Base-by-base conservation (phyloP, 2,888 invertebrate genomes). In the Hydroisotoma schaefferi region DNA sequence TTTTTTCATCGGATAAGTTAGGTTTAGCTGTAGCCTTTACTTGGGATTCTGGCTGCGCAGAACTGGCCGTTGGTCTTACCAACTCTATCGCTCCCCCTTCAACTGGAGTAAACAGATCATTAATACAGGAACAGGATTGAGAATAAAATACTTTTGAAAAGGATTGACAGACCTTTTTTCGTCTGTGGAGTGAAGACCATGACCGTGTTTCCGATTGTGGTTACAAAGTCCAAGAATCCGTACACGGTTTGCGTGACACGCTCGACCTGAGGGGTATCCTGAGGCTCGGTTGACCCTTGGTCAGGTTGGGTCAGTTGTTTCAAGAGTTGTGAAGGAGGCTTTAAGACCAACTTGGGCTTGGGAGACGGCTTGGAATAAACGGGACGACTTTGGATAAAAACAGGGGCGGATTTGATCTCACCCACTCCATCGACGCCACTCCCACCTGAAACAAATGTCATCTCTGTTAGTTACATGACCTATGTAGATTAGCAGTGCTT, bases 131-230 rank as follows among this genome's bases (percentile, higher is more conserved):
- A 40, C 20, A 40, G 8, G 20, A 4, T 5, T 40, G 40, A 33
- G 33, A 10, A 15, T 6, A 15, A 33, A 33, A 33, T 33, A 33
- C 33, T 40, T 40, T 15, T 15, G 20, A 40, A 40, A 40, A 40
- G 8, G 20, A 18, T 5, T 40, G 15, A 40, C n/a, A 33, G 43
- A 71, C 70, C 70, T 61, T 71, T 70, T 59, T 70, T 69, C 2
- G 72, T 91, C 73, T 91, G 87, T 0, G 94, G 94, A 0, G 92
- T 93, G 78, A 94, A 94, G 33, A 94, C 87, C 90, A 94, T 94
- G 55, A 94, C 87, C 15, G 94, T 94, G 76, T 92, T 90, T 65
- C 91, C 93, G 74, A 94, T 91, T 2, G 92, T 93, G 1, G 94
- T 94, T 54, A 92, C 91, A 77, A 94, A 94, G 78, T 94, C 93